A percentile compares a stretch with the other conserved stretches of the same genome.
phyloP scores from a whole-genome alignment of 2,113 vertebrate genomes.

The Carassius auratus region DNA sequence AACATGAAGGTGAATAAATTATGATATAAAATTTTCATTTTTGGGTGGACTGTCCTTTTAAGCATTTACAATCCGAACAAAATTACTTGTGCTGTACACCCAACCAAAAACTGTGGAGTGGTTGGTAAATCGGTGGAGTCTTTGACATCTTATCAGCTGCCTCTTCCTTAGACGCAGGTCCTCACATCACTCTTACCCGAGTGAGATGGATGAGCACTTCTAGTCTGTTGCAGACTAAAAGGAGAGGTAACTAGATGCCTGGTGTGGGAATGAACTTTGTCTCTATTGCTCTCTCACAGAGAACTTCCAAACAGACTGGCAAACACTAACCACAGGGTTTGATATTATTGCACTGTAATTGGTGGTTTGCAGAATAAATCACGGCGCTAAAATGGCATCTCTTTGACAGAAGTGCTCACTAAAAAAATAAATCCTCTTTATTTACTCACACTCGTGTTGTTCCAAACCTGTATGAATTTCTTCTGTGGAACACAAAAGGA shows the following conservation, averaged over 20 bases:
- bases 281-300: conserved; percentile 11
- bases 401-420: conserved; percentile 1
- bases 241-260: conserved; percentile 71
- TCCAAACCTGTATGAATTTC: neutral
- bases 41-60: neutral
- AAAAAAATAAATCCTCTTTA: neutral
- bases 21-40: neutral
- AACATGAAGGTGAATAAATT: neutral
- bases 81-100: neutral
- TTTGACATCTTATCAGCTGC: conserved; percentile 65
- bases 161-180: conserved; percentile 75
- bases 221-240: conserved; percentile 77
- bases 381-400: neutral
- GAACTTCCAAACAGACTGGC: conserved; percentile 23
- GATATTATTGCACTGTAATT: conserved; percentile 8
- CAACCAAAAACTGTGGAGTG: neutral
- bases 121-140: conserved; percentile 45
- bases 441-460: neutral
- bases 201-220: conserved; percentile 79
- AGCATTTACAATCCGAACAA: neutral
- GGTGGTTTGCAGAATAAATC: conserved; percentile 18
- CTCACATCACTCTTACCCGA: conserved; percentile 72
- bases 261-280: conserved; percentile 55
- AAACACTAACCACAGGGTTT: conserved; percentile 10
- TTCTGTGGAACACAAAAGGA: neutral